Evolutionary conservation across 92 coral and sea anemone genomes (phyloP), one percentile per base, ranked within the genome.

Genomic region (Actinostola sp.): DNA sequence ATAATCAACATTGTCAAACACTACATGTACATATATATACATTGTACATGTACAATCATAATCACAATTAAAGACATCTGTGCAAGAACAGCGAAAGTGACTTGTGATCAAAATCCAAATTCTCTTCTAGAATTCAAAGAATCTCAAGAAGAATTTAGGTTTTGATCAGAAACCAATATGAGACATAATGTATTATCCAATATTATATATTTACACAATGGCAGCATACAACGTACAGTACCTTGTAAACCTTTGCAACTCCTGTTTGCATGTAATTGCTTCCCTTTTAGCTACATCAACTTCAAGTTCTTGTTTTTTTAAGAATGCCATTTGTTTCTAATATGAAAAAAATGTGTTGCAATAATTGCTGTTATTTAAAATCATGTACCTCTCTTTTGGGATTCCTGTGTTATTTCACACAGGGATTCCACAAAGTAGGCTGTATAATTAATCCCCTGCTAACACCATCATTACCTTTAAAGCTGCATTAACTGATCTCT

Each of bases 271-370:
- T 15, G 72, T 49, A n/a, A 75, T 45, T 0, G 97, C 97, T 59
- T 92, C 91, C 67, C 76, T 57, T 42, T 90, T 85, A 20, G 96
- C 96, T 34, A 73, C 65, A 21, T 89, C 96, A 64, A 83, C 82
- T 23, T 90, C 92, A 24, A 67, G 44, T 48, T 90, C 92, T 68
- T 90, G 88, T 42, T 83, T 78, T 50, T 83, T 87, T 48, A 90
- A 71, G 80, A 78, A 90, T 1, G 55, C 60, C 87, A 90, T 81
- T 60, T 90, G 96, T 50, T 87, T 87, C 96, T 90, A 73, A 64
- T 34, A 42, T 32, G 21, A 17, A 20, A n/a, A 43, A 66, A 2
- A 48, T 26, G 14, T 39, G 45, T 39, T 7, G 14, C 45, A 7
- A 7, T 39, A 7, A 39, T 7, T 39, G 45, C 14, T 39, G 14